Conservation (phyloP, 1,140 invertebrate genomes). For the Papilio dardanus region DNA sequence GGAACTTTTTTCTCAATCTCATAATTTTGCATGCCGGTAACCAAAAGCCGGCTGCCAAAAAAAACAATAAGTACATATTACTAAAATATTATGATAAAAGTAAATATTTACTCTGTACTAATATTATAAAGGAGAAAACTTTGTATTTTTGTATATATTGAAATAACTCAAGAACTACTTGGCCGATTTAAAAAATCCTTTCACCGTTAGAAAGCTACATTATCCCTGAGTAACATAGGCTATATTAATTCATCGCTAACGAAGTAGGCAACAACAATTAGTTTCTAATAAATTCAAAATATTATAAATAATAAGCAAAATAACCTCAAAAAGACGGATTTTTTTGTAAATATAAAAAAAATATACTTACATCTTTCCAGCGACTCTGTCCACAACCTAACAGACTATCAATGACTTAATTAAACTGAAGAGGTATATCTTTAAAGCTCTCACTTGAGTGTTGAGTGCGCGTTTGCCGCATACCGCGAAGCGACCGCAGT, state of each 20-base stretch:
- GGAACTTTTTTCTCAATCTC: background rate
- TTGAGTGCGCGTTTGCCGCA: slow-evolving; percentile 63
- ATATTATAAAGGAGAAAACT: too few species aligned
- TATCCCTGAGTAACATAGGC: background rate
- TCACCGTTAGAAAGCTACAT: too few species aligned
- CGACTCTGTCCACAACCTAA: slow-evolving; percentile 22
- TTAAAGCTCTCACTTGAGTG: slow-evolving; percentile 52
- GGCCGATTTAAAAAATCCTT: too few species aligned
- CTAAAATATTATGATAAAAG: too few species aligned
- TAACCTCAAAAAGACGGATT: background rate
- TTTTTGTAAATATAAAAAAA: slow-evolving; percentile 31
- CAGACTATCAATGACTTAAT: slow-evolving; percentile 35
- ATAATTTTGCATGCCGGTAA: background rate
- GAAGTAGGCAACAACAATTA: too few species aligned
- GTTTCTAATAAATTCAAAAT: background rate
- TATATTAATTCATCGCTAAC: too few species aligned
- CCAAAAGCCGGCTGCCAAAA: background rate
- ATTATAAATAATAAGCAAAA: background rate
- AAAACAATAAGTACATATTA: background rate
- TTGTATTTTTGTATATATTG: too few species aligned
- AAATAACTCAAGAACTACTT: too few species aligned
- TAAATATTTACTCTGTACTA: too few species aligned
- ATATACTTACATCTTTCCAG: slow-evolving; percentile 53
- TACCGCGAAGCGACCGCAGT: slow-evolving; percentile 71
- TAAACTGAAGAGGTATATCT: slow-evolving; percentile 38